Conservation (phyloP, 2,113 vertebrate species). For the Heterocephalus glaber region DNA sequence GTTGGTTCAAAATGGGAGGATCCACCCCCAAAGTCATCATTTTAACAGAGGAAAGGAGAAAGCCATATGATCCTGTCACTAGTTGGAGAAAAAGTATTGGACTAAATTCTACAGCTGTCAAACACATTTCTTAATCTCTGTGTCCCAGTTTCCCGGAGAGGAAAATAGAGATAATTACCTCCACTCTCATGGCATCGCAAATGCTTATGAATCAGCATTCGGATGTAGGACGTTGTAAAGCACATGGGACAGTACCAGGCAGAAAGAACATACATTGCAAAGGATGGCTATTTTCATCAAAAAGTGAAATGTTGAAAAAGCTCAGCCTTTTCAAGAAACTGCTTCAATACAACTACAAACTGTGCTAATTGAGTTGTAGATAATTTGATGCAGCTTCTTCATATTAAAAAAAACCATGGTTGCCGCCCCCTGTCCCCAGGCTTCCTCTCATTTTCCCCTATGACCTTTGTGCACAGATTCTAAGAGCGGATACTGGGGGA, state of each 20-base stretch:
- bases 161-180: background rate
- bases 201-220: background rate
- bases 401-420: background rate
- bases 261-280: background rate
- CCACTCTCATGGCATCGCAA: background rate
- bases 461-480: slow-evolving; percentile 29
- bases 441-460: background rate
- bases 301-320: background rate
- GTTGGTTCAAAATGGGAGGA: too few species aligned
- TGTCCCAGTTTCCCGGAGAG: background rate
- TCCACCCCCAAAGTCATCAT: too few species aligned
- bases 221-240: background rate
- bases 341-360: background rate
- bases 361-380: background rate
- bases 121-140: background rate
- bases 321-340: background rate
- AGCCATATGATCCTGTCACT: too few species aligned
- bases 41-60: too few species aligned
- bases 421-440: background rate
- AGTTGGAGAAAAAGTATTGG: too few species aligned
- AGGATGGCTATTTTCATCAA: background rate
- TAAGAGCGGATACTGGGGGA: background rate
- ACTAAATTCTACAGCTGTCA: too few species aligned
- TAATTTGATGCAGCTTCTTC: background rate
- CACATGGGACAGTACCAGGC: background rate